phyloP scores from a whole-genome alignment of 2,888 invertebrate species.

The Cephus runcator region DNA sequence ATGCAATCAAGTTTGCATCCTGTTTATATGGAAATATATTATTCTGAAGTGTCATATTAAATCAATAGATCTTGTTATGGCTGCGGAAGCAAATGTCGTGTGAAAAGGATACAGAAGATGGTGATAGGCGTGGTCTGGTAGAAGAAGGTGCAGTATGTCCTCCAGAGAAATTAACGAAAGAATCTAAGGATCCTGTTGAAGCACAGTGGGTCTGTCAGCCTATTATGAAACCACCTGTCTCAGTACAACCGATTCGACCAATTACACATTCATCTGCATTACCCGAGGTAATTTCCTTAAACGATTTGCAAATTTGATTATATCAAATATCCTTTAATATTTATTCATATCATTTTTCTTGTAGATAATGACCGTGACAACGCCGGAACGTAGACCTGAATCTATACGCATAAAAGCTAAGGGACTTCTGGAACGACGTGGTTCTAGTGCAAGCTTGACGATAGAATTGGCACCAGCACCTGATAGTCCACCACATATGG shows the following conservation, averaged over 20 bases:
- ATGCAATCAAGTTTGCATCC: not conserved
- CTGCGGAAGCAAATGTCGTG: conserved; percentile 65
- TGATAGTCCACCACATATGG: conserved; percentile 61
- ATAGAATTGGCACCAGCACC: conserved; percentile 73
- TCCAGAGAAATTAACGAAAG: conserved; percentile 47
- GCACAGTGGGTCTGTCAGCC: conserved; percentile 58
- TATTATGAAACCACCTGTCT: conserved; percentile 36
- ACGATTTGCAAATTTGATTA: not conserved
- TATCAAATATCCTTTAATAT: not conserved
- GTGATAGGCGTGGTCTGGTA: conserved; percentile 61
- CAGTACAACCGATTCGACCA: conserved; percentile 35
- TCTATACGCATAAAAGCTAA: conserved; percentile 70
- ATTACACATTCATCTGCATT: conserved; percentile 34
- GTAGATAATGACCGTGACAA: conserved; percentile 49
- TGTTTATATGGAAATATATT: not conserved
- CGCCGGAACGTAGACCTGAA: conserved; percentile 60
- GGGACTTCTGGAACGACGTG: conserved; percentile 84
- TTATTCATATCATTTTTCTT: not conserved
- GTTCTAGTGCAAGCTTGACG: conserved; percentile 91
- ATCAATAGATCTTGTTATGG: conserved; percentile 60
- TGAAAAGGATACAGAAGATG: conserved; percentile 63
- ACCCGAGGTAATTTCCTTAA: conserved; percentile 45
- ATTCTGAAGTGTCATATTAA: not conserved
- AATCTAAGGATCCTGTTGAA: conserved; percentile 49
- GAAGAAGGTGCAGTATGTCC: conserved; percentile 56